Evolutionary conservation across 1,140 invertebrate genomes (phyloP).

Genomic region (Drosophila sp.): DNA sequence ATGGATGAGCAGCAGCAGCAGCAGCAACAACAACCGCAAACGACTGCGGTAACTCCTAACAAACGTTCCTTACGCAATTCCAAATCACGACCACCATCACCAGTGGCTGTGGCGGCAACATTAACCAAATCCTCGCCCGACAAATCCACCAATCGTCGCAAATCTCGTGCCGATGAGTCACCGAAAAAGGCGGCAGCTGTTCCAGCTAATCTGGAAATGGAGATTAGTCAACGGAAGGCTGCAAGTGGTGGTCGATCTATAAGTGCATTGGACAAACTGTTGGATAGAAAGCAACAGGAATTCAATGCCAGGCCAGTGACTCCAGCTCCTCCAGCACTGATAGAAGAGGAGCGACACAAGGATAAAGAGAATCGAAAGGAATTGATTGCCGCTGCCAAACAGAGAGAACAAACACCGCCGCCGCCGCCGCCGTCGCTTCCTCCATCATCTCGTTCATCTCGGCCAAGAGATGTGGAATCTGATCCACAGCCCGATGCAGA

Average conservation of each 20-base stretch:
- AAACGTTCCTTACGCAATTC: slow-evolving; percentile 70
- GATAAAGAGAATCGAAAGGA: not conserved
- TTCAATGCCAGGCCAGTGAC: slow-evolving; percentile 39
- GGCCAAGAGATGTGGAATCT: not conserved
- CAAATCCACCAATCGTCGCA: slow-evolving; percentile 43
- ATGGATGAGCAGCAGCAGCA: slow-evolving; percentile 38
- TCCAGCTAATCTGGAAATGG: slow-evolving; percentile 58
- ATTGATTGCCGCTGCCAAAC: not conserved
- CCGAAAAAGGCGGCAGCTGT: slow-evolving; percentile 53
- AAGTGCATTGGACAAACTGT: slow-evolving; percentile 69
- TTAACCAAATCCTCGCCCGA: slow-evolving; percentile 37
- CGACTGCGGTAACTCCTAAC: slow-evolving; percentile 20
- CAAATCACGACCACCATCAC: slow-evolving; percentile 66
- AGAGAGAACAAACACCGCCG: slow-evolving; percentile 1
- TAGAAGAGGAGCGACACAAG: not conserved
- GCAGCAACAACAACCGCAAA: too few species aligned
- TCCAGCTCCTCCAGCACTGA: slow-evolving; percentile 9
- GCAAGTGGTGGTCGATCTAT: slow-evolving; percentile 57
- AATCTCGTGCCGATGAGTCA: slow-evolving; percentile 57
- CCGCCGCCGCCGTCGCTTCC: not conserved
- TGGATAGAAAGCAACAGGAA: slow-evolving; percentile 76
- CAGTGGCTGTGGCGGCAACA: not conserved
- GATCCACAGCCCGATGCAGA: slow-evolving; percentile 12
- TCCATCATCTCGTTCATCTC: not conserved
- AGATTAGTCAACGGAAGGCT: slow-evolving; percentile 73